A percentile compares a stretch with the other conserved stretches of the same genome.
Evolutionary conservation across 2,888 invertebrate genomes (phyloP).

Genomic region (Tetheella fluctuosa): DNA sequence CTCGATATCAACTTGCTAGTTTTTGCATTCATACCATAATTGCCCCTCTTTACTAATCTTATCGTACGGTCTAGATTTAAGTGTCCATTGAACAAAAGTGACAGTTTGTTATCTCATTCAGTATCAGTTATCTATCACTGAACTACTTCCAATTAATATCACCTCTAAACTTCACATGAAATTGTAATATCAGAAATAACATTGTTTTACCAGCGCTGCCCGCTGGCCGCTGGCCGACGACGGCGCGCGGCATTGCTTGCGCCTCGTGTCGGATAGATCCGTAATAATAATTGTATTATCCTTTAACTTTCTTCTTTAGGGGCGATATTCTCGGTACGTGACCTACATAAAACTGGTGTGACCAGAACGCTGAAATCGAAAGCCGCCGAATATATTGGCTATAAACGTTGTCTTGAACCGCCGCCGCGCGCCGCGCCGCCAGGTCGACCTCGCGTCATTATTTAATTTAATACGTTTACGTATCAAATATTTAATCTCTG

Average conservation of each 20-base stretch:
- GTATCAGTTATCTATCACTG: neutral
- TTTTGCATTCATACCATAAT: neutral
- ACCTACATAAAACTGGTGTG: constrained; percentile 22
- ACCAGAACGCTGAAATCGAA: constrained; percentile 9
- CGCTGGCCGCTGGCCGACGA: neutral
- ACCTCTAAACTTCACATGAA: no score
- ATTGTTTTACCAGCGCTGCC: no score
- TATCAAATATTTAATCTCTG: neutral
- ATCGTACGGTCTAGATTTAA: neutral
- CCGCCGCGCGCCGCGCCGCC: neutral
- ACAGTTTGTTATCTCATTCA: neutral
- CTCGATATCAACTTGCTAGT: no score
- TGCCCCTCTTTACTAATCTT: neutral
- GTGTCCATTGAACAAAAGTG: neutral
- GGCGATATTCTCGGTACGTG: constrained; percentile 10
- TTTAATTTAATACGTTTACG: neutral
- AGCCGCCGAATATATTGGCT: constrained; percentile 17
- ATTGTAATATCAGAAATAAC: no score
- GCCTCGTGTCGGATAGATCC: no score
- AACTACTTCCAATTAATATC: neutral
- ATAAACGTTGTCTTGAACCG: constrained; percentile 8
- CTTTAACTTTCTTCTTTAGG: constrained; percentile 4
- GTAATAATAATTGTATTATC: neutral
- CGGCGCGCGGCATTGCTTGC: no score
- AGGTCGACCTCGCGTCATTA: neutral